Evolutionary conservation across 2,797 vertebrate species (phyloP).

Genomic region (Periparus ater): DNA sequence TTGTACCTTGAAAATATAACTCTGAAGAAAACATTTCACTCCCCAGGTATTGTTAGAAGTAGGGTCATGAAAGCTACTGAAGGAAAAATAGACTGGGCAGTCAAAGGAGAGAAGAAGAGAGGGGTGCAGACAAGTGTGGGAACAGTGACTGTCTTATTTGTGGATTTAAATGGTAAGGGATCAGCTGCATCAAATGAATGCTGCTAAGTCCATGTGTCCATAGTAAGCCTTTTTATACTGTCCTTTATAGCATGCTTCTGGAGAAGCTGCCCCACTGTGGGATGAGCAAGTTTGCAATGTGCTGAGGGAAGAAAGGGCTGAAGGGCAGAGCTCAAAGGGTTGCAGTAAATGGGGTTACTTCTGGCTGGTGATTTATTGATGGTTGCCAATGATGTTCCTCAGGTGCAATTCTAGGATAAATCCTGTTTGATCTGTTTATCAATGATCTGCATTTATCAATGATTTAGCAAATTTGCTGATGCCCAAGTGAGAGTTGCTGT

Average conservation of each 20-base stretch:
- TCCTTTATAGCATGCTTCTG: background rate
- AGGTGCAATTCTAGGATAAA: background rate
- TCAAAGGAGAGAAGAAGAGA: background rate
- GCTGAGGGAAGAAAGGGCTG: background rate
- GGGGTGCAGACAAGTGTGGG: fast-evolving
- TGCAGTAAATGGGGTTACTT: background rate
- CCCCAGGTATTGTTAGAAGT: background rate
- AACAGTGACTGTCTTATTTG: background rate
- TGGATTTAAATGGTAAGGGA: background rate
- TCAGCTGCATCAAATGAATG: background rate
- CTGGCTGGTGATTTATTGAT: background rate
- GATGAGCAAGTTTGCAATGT: fast-evolving
- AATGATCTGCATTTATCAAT: no score
- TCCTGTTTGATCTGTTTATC: background rate
- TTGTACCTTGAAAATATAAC: background rate
- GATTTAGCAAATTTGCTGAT: background rate
- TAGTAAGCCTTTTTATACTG: background rate
- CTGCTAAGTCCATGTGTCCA: background rate
- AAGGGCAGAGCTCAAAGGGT: background rate
- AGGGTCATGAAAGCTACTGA: background rate
- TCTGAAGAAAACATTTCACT: background rate
- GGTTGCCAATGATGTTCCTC: background rate
- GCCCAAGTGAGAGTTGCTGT: background rate
- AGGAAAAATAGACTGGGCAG: background rate
- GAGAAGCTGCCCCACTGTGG: background rate